Evolutionary conservation across 2,888 invertebrate species (phyloP).

Genomic region (Lasioglossum figueresi): DNA sequence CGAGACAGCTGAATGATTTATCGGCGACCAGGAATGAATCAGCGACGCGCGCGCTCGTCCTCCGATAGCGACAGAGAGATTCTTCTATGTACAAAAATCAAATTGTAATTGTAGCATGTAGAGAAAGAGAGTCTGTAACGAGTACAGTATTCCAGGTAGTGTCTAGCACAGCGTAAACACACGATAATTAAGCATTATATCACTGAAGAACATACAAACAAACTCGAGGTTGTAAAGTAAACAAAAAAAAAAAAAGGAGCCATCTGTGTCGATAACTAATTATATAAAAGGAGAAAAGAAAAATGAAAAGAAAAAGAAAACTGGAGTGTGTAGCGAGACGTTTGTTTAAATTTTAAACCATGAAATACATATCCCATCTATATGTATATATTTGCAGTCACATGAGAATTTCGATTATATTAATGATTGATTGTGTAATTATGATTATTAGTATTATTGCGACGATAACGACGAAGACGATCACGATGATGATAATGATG

Average conservation of each 20-base stretch:
- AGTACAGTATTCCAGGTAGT: conserved; percentile 78
- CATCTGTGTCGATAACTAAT: conserved; percentile 77
- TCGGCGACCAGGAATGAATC: background rate
- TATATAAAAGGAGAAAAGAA: conserved; percentile 56
- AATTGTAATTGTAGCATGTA: conserved; percentile 79
- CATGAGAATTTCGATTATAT: conserved; percentile 74
- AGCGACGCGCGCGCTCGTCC: conserved; percentile 28
- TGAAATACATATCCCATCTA: conserved; percentile 81
- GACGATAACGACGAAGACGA: conserved; percentile 32
- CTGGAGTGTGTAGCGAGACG: conserved; percentile 21
- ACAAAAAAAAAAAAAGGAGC: background rate
- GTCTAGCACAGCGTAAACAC: conserved; percentile 70
- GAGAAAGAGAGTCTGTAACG: conserved; percentile 69
- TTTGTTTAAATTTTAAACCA: conserved; percentile 73
- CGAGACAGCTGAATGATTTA: background rate
- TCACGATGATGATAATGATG: conserved; percentile 63
- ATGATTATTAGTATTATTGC: conserved; percentile 64
- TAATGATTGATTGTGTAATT: conserved; percentile 72
- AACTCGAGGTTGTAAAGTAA: conserved; percentile 80
- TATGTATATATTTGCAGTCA: conserved; percentile 82
- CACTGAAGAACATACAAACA: conserved; percentile 54
- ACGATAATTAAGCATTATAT: conserved; percentile 37
- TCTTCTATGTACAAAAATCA: conserved; percentile 79
- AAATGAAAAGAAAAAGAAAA: conserved; percentile 15
- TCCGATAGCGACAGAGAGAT: conserved; percentile 49